Evolutionary conservation across 2,888 invertebrate genomes (phyloP).

Genomic region (Campoplex capitator): DNA sequence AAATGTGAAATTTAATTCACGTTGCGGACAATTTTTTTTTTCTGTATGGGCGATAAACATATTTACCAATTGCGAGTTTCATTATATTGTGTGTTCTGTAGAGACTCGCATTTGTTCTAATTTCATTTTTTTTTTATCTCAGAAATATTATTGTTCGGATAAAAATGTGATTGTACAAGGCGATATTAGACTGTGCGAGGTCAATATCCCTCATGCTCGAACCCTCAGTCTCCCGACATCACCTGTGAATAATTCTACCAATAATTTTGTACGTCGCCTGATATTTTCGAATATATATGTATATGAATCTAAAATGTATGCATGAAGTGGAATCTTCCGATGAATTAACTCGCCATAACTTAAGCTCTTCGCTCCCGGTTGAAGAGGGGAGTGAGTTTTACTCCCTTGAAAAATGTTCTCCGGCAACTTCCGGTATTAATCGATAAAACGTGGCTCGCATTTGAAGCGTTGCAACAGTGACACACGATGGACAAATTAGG

Average conservation of each 20-base stretch:
- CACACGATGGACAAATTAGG: neutral
- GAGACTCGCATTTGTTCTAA: neutral
- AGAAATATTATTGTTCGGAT: neutral
- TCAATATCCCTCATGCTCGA: conserved; percentile 17
- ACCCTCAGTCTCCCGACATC: conserved; percentile 7
- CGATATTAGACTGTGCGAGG: neutral
- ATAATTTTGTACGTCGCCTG: conserved; percentile 16
- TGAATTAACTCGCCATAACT: conserved; percentile 15
- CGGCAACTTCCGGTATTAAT: neutral
- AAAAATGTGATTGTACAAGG: neutral
- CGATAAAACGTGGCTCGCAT: neutral
- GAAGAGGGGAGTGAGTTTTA: neutral
- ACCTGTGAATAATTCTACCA: conserved; percentile 40
- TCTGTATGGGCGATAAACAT: too few relatives aligned
- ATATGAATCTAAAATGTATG: neutral
- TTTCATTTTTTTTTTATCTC: neutral
- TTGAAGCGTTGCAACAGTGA: neutral
- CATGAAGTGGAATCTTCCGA: neutral
- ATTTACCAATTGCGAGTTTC: neutral
- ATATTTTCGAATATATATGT: conserved; percentile 3
- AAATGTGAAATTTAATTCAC: neutral
- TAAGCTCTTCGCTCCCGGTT: neutral
- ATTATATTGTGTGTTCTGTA: neutral
- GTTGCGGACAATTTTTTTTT: neutral
- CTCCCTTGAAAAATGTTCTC: neutral